Evolutionary conservation across 2,888 invertebrate species (phyloP).

Genomic region (Tricholauxania praeusta): DNA sequence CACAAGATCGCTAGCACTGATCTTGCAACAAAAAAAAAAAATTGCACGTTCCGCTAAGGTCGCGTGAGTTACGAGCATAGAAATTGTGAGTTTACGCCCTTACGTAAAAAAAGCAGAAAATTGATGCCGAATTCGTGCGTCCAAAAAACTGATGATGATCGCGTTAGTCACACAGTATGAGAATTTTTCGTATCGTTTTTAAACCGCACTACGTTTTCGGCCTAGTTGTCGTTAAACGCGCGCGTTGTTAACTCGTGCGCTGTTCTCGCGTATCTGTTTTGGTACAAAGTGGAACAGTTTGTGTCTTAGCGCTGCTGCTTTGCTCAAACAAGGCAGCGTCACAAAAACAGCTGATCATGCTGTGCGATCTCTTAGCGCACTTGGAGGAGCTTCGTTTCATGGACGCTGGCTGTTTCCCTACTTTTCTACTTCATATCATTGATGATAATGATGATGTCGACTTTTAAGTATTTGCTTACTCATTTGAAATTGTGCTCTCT

Average conservation of each 20-base stretch:
- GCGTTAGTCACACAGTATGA: neutral
- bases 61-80: neutral
- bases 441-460: too few relatives aligned
- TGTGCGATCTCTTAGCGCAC: slow-evolving; percentile 8
- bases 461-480: too few relatives aligned
- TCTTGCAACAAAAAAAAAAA: slow-evolving; percentile 13
- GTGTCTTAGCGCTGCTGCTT: slow-evolving; percentile 38
- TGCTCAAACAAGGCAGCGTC: slow-evolving; percentile 1
- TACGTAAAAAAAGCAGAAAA: neutral
- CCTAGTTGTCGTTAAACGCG: slow-evolving; percentile 39
- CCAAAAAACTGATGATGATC: neutral
- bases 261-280: slow-evolving; percentile 56
- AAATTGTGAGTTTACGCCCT: neutral
- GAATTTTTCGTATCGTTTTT: too few relatives aligned
- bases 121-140: slow-evolving; percentile 14
- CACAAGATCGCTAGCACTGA: slow-evolving; percentile 5
- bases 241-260: slow-evolving; percentile 51
- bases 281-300: slow-evolving; percentile 39
- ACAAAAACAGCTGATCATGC: slow-evolving; percentile 22
- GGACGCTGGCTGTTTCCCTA: neutral
- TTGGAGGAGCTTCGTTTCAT: slow-evolving; percentile 21
- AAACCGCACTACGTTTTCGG: neutral
- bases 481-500: too few relatives aligned
- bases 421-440: neutral
- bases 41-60: neutral